phyloP scores from a whole-genome alignment of 1,140 invertebrate species.

The Cotesia typhae region DNA sequence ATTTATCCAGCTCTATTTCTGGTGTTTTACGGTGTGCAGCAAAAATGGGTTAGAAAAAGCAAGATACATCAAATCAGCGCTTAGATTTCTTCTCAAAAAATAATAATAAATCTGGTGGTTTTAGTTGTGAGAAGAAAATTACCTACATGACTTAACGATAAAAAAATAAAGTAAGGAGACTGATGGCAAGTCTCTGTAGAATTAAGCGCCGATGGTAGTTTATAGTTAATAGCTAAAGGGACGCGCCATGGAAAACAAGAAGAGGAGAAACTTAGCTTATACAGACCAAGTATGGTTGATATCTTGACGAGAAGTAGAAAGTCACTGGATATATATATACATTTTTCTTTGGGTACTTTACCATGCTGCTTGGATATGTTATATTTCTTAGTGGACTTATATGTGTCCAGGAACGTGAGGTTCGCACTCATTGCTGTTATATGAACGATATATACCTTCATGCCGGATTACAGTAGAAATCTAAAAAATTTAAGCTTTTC shows the following conservation, averaged over 20 bases:
- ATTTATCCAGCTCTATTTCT: neutral
- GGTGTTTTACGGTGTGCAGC: neutral
- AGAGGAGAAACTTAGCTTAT: constrained; percentile 43
- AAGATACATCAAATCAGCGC: neutral
- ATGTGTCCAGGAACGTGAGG: too few species aligned
- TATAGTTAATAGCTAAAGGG: constrained; percentile 37
- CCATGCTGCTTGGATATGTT: too few species aligned
- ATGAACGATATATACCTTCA: too few species aligned
- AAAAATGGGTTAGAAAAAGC: neutral
- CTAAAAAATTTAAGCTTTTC: too few species aligned
- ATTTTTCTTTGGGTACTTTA: too few species aligned
- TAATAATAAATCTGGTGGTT: constrained; percentile 34
- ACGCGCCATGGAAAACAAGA: constrained; percentile 40
- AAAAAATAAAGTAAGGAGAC: too few species aligned
- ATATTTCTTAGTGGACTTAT: too few species aligned
- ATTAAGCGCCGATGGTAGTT: constrained; percentile 36
- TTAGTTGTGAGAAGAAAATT: constrained; percentile 25
- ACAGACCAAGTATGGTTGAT: constrained; percentile 42
- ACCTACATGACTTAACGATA: constrained; percentile 17
- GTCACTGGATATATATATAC: constrained; percentile 10
- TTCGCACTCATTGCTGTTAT: too few species aligned
- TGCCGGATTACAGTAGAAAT: too few species aligned
- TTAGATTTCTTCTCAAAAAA: constrained; percentile 27
- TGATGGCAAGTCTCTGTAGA: too few species aligned
- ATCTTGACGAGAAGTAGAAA: constrained; percentile 44